phyloP scores from a whole-genome alignment of 2,797 vertebrate species.

The Mormyrops boulengeri region DNA sequence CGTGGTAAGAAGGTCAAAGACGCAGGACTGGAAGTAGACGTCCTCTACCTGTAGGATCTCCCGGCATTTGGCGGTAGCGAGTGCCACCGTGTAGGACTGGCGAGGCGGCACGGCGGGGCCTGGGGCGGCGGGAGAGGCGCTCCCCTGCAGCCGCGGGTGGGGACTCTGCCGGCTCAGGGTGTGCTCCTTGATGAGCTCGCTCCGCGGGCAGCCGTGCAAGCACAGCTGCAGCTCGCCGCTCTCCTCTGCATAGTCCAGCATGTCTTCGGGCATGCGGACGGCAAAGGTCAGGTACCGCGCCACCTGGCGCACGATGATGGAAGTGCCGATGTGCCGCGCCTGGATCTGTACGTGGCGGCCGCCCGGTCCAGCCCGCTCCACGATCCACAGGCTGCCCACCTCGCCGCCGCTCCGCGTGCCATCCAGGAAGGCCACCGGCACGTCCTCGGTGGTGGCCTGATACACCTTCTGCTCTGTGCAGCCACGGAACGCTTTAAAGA shows the following conservation, averaged over 20 bases:
- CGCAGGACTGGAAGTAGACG: conserved; percentile 76
- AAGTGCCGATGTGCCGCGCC: conserved; percentile 69
- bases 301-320: conserved; percentile 68
- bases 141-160: conserved; percentile 41
- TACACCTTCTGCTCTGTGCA: conserved; percentile 77
- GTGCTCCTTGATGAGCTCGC: conserved; percentile 74
- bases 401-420: conserved; percentile 62
- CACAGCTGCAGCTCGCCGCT: conserved; percentile 68
- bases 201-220: conserved; percentile 69
- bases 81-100: conserved; percentile 63
- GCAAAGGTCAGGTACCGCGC: conserved; percentile 77
- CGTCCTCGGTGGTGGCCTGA: conserved; percentile 71
- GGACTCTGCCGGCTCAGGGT: conserved; percentile 55
- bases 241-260: conserved; percentile 60
- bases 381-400: conserved; percentile 62
- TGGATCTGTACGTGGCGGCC: conserved; percentile 68
- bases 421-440: conserved; percentile 69
- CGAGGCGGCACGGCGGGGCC: conserved; percentile 51
- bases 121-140: conserved; percentile 40
- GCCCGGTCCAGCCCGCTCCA: conserved; percentile 53
- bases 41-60: conserved; percentile 73
- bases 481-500: conserved; percentile 71
- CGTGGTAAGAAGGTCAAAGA: conserved; percentile 75
- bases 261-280: conserved; percentile 72
- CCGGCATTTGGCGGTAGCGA: conserved; percentile 65